Evolutionary conservation across 30 jellyfish, hydroid and myxozoan genomes (phyloP), one percentile per base, ranked within the genome.

Genomic region (Turritopsis dohrnii): DNA sequence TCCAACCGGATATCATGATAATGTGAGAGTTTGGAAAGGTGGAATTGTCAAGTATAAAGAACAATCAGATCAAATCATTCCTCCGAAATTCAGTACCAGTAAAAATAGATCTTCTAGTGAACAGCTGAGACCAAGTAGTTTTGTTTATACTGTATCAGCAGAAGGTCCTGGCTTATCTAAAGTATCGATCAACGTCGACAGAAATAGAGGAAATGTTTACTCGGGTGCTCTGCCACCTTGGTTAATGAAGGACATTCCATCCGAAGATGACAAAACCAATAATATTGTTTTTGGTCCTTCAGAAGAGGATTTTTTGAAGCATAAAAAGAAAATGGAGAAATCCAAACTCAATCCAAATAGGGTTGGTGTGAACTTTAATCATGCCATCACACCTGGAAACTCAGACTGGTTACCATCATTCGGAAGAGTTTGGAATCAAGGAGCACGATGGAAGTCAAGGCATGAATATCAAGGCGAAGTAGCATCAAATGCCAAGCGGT

Each of bases 401-500:
- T 81, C 95, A 89, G 89, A 72, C 5, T 88, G 98, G 98, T 86
- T 93, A 21, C 98, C 98, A 1, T 93, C 98, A 16, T 93, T 93
- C 76, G 98, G 98, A 22, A 74, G 98, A 77, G 98, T 93, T 69
- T 93, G 98, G 98, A 93, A 88, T 82, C 54, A 93, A 16, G 98
- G 98, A 1, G 95, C 98, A 69, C 89, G 98, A n/a, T 93, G 98
- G 98, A 96, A 88, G 31, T 88, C 98, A 20, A 85, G 98, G 94
- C 82, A 80, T 19, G 75, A 53, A 65, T 66, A 69, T 85, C 84
- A 21, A n/a, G 80, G 74, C 54, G 85, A 83, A 84, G 77, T 69
- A 8, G 22, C 17, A 9, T 13, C 60, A 41, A 41, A 41, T 5
- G 8, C 77, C 31, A 69, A 69, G 22, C 28, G 30, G 77, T 69